Percentiles rank a stretch among this genome's conserved stretches.
Evolutionary conservation across 2,113 vertebrate species (phyloP).

Genomic region (Eulemur rufifrons): DNA sequence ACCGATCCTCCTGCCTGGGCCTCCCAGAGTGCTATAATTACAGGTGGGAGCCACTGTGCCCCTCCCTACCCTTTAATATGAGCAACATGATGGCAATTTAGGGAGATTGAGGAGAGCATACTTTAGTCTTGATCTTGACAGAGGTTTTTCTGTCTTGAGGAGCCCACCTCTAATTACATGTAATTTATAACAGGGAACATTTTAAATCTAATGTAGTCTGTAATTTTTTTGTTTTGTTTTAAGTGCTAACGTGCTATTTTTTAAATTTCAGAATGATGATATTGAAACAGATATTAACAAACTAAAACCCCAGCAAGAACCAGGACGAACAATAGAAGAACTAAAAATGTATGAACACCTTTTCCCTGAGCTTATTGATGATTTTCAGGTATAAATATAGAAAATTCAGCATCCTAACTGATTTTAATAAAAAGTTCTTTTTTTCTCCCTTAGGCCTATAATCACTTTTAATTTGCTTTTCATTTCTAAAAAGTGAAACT

Average conservation of each 20-base stretch:
- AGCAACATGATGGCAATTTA: not conserved
- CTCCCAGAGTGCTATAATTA: too few species aligned
- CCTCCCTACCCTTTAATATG: not conserved
- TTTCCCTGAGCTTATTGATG: constrained; percentile 94
- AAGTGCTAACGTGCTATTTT: constrained; percentile 16
- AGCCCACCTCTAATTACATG: not conserved
- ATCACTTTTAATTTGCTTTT: not conserved
- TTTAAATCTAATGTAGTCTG: constrained; percentile 14
- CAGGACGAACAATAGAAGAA: constrained; percentile 91
- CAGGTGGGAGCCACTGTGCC: too few species aligned
- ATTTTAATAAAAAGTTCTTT: constrained; percentile 42
- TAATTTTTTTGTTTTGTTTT: constrained; percentile 31
- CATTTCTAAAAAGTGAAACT: not conserved
- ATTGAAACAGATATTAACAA: constrained; percentile 98
- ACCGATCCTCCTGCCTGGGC: too few species aligned
- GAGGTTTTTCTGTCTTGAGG: not conserved
- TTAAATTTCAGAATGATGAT: constrained; percentile 93
- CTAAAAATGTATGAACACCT: constrained; percentile 94
- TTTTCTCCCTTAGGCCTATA: not conserved
- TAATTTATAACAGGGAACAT: constrained; percentile 27
- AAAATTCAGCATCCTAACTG: constrained; percentile 38
- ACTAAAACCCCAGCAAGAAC: constrained; percentile 89
- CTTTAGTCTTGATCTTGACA: not conserved
- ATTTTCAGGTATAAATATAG: constrained; percentile 91
- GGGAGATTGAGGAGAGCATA: not conserved